These are phyloP conservation scores for Solen grandis DNA, from an alignment of 1,140 invertebrate genomes.

Conservation along the genomic window DNA sequence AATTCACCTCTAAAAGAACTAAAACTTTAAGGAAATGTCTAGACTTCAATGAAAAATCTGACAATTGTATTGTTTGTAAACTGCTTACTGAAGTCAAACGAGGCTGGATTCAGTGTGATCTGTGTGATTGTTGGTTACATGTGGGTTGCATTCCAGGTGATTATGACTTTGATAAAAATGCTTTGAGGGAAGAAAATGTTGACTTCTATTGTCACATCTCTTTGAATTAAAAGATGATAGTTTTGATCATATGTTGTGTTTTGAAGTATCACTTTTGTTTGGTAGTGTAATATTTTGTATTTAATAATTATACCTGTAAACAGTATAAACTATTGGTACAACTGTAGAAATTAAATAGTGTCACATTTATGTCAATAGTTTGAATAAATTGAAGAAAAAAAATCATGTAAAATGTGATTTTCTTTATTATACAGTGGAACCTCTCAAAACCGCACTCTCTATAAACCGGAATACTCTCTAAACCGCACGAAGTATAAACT, in stretches of 20 bases:
- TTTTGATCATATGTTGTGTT: no score
- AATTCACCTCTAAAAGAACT: no score
- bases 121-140: constrained; percentile 17
- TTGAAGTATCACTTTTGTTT: no score
- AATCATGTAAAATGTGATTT: background rate
- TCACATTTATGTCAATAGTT: background rate
- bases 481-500: no score
- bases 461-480: no score
- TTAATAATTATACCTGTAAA: no score
- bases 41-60: background rate
- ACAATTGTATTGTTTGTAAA: constrained; percentile 9
- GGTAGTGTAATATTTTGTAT: no score
- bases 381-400: background rate
- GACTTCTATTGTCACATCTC: constrained; percentile 14
- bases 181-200: background rate
- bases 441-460: no score
- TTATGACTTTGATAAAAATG: constrained; percentile 8
- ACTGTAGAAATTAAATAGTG: constrained; percentile 7
- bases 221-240: background rate
- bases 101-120: constrained; percentile 18
- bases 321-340: no score
- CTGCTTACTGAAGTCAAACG: background rate
- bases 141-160: background rate
- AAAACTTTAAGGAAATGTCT: background rate
- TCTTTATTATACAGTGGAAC: no score